A percentile compares a stretch with the other conserved stretches of the same genome.
phyloP scores from a whole-genome alignment of 35 echinoderm and acorn worm genomes.

The Stichopus chloronotus region DNA sequence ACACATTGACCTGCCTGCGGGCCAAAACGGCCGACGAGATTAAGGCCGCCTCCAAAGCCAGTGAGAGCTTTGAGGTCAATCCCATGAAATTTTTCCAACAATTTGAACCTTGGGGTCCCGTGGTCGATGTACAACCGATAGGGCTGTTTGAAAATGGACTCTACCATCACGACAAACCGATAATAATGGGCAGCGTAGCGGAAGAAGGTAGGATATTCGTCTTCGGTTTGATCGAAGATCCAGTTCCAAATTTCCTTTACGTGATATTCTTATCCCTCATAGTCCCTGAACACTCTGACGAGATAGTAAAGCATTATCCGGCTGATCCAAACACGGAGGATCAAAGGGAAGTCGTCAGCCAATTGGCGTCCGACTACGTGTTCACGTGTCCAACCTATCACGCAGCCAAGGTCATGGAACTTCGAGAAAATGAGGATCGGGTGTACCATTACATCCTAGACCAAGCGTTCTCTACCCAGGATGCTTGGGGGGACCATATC shows the following conservation, averaged over 20 bases:
- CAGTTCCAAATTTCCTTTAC: neutral
- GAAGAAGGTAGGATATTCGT: conserved; percentile 63
- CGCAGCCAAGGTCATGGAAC: conserved; percentile 10
- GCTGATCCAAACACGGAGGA: neutral
- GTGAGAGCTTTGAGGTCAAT: neutral
- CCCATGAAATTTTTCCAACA: neutral
- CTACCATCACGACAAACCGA: conserved; percentile 42
- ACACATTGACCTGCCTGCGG: conserved; percentile 54
- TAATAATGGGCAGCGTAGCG: conserved; percentile 55
- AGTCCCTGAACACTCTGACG: conserved; percentile 13
- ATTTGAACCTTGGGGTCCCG: conserved; percentile 63
- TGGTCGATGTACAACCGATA: conserved; percentile 45
- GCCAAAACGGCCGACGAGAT: conserved; percentile 24
- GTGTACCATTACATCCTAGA: conserved; percentile 72
- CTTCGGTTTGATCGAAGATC: conserved; percentile 1
- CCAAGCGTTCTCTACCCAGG: conserved; percentile 58
- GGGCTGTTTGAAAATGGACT: conserved; percentile 23
- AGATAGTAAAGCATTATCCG: conserved; percentile 40
- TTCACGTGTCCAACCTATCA: conserved; percentile 38
- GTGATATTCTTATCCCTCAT: conserved; percentile 8
- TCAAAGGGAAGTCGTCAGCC: conserved; percentile 39
- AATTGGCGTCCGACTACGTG: conserved; percentile 32
- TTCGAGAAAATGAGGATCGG: neutral
- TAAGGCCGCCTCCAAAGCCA: neutral
- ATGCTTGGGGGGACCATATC: conserved; percentile 8